Base-by-base conservation (phyloP, 1,140 invertebrate species). In the Arctopsyche grandis region DNA sequence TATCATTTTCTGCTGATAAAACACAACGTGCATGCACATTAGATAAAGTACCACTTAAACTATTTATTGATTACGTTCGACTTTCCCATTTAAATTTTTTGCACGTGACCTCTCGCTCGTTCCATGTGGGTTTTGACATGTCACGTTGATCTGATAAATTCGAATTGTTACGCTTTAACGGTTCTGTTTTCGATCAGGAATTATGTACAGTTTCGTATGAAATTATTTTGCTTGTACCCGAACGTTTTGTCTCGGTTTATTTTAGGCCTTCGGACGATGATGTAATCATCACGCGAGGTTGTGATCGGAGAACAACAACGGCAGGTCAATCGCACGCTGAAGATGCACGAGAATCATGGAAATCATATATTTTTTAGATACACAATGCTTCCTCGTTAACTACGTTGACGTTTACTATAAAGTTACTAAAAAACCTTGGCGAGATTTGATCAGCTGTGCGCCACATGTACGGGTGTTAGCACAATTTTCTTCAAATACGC, bases 371-470 rank as follows among this genome's bases (percentile, higher is more conserved):
- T 1, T 38, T 38, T 4, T 38, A 38, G 1, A 38, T 38, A 38
- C 7, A 38, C 7, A 4, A 38, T 4, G 29, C 29, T 38, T 38
- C 29, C 29, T 38, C 29, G 29, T 38, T 38, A 38, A 4, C 29
- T 38, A 38, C 29, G 29, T 38, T 38, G 29, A 38, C 7, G 7
- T 38, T 38, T 38, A 38, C 29, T 38, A 38, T 38, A 38, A 38
- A 4, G 29, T 38, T 44, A 19, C 44, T 5, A 46, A 21, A 43
- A 21, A 22, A 73, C 38, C 69, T 48, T 44, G 44, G 9, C 10
- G n/a, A 12, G 22, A 73, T 73, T 73, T 73, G 69, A 73, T 73
- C 69, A 73, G 69, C 69, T 73, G 69, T 38, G 24, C 24, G 16
- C 29, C 7, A 38, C 29, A 38, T 38, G 29, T 38, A 38, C 29